These are phyloP conservation scores for Anguilla marmorata DNA, from an alignment of 2,797 vertebrate genomes.

Conservation along the genomic window DNA sequence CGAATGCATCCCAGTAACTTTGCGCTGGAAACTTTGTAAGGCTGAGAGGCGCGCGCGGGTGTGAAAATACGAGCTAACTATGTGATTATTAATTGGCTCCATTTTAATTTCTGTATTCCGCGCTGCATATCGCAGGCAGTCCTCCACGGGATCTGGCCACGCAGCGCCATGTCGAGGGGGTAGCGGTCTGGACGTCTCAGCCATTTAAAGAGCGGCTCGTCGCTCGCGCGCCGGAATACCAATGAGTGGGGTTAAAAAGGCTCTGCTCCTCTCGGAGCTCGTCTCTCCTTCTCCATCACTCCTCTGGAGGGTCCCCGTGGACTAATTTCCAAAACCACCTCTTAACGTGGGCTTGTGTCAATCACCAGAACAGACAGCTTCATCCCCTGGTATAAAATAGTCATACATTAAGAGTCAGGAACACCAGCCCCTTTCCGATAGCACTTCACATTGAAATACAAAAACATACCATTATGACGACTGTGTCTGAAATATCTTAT, in stretches of 20 bases:
- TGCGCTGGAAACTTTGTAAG: conserved; percentile 70
- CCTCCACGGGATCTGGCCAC: conserved; percentile 89
- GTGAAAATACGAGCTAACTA: conserved; percentile 86
- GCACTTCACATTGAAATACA: conserved; percentile 68
- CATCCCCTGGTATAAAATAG: conserved; percentile 99
- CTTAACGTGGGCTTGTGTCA: conserved; percentile 99
- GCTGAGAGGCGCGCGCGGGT: conserved; percentile 66
- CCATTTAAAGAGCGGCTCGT: conserved; percentile 88
- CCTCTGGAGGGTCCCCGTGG: conserved; percentile 86
- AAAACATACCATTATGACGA: conserved; percentile 78
- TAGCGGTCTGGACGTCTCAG: conserved; percentile 83
- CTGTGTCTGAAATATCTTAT: conserved; percentile 73
- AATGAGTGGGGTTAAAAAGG: conserved; percentile 94
- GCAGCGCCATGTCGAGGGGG: conserved; percentile 82
- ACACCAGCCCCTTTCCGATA: conserved; percentile 86
- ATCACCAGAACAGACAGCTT: conserved; percentile 99
- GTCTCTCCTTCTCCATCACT: conserved; percentile 85
- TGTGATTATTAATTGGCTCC: conserved; percentile 94
- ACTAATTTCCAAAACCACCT: conserved; percentile 99
- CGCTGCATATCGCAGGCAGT: conserved; percentile 82
- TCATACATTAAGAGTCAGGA: conserved; percentile 89
- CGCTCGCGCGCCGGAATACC: conserved; percentile 88
- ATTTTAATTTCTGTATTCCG: conserved; percentile 94
- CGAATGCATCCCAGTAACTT: conserved; percentile 70
- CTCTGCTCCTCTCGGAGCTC: conserved; percentile 82